Evolutionary conservation across 2,888 invertebrate genomes (phyloP), one percentile per base, ranked within the genome.

Genomic region (Empis stercorea): DNA sequence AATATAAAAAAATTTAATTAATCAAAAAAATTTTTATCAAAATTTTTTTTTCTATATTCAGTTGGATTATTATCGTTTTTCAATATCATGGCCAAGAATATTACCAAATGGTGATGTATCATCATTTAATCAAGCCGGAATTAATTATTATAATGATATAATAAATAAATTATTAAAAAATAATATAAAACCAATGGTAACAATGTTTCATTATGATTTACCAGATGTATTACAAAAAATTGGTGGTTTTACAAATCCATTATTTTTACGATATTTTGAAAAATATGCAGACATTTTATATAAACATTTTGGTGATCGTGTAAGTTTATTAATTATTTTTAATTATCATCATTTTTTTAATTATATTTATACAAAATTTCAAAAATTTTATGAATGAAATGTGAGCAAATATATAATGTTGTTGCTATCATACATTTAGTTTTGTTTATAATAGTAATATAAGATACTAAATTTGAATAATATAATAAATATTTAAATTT

Each of bases 31-130:
- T 37, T 14, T 37, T 37, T 5, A 10, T 17, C 4, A n/a, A n/a
- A n/a, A n/a, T n/a, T n/a, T n/a, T n/a, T n/a, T n/a, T n/a, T n/a
- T n/a, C n/a, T n/a, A n/a, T 9, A 49, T 49, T 11, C 39, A 62
- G 62, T 59, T 59, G 2, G 39, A 75, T 42, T 73, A 72, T 53
- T 76, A 77, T 57, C 65, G 78, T 40, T 76, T 78, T 56, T 78
- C 78, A 4, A 70, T 78, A 48, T 73, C 79, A 1, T 84, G 84
- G 83, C 61, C 78, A 0, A 68, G 83, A 23, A 67, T 84, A 17
- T 59, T 81, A 43, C 79, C 82, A 0, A 73, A 71, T 20, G 78
- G 77, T 37, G 72, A 71, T 43, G 51, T 70, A 1, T 69, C 74
- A 43, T 62, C 66, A n/a, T 62, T 79, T 11, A 84, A 80, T 57